Evolutionary conservation across 1,140 invertebrate species (phyloP).

Genomic region (Meloidogyne chitwoodi): DNA sequence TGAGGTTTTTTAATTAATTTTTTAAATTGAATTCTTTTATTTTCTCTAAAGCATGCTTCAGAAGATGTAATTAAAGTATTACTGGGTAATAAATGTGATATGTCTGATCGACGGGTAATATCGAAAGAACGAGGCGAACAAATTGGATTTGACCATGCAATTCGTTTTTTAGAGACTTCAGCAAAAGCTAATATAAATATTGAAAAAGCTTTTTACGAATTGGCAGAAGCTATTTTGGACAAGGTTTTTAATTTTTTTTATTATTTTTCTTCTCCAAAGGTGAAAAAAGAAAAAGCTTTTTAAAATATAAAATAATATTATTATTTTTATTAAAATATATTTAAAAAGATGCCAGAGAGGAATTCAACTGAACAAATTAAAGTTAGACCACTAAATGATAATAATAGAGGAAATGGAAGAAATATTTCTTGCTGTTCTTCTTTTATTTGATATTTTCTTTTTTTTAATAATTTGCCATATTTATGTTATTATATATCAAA

Average conservation of each 20-base stretch:
- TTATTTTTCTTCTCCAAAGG: too few species aligned
- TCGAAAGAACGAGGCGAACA: conserved; percentile 82
- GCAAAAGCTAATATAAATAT: conserved; percentile 97
- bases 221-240: conserved; percentile 90
- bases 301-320: too few species aligned
- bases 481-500: neutral
- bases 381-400: conserved; percentile 18
- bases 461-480: neutral
- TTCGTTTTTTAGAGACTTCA: conserved; percentile 97
- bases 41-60: conserved; percentile 80
- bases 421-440: conserved; percentile 4
- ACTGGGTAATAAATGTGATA: conserved; percentile 98
- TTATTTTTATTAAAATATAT: conserved; percentile 43
- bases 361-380: conserved; percentile 8
- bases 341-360: conserved; percentile 22
- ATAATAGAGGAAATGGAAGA: conserved; percentile 13
- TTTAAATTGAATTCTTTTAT: neutral
- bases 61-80: conserved; percentile 99
- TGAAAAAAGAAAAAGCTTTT: too few species aligned
- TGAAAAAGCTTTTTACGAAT: conserved; percentile 89
- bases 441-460: neutral
- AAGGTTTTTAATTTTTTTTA: too few species aligned
- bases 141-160: conserved; percentile 91
- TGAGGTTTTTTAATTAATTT: conserved; percentile 66
- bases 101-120: conserved; percentile 91